Percentiles rank a stretch among this genome's conserved stretches.
Conservation (phyloP, 2,113 vertebrate species). For the Limnothrissa miodon region DNA sequence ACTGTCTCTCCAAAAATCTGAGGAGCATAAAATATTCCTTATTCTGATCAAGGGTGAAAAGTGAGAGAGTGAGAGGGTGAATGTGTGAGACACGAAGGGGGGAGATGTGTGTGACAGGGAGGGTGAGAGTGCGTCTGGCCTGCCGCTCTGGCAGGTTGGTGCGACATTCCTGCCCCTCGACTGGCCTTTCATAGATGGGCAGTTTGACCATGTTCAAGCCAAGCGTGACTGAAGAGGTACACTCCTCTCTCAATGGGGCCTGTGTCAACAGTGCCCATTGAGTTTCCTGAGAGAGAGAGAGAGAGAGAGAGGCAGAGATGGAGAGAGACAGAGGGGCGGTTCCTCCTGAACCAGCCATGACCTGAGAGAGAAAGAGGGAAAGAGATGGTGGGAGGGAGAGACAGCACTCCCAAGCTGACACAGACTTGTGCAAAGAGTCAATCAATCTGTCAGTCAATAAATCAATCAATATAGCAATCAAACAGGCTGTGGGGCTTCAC, state of each 20-base stretch:
- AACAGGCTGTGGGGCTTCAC: neutral
- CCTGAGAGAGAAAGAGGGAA: neutral
- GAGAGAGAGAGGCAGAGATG: neutral
- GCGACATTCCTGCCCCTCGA: constrained; percentile 42
- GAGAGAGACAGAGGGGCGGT: neutral
- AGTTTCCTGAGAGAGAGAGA: neutral
- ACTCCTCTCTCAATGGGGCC: constrained; percentile 20
- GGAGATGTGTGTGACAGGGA: neutral
- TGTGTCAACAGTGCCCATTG: constrained; percentile 32
- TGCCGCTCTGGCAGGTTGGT: constrained; percentile 31
- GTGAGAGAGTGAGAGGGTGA: neutral
- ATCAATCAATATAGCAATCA: constrained; percentile 39
- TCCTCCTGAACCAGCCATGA: constrained; percentile 2
- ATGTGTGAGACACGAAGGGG: neutral
- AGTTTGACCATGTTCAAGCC: constrained; percentile 17
- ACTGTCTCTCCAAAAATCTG: neutral
- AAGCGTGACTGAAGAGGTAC: constrained; percentile 9
- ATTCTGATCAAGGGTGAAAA: neutral
- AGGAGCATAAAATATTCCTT: neutral
- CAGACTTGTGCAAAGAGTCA: constrained; percentile 19
- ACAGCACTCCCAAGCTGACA: neutral
- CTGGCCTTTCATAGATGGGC: constrained; percentile 22
- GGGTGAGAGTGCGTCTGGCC: constrained; percentile 13
- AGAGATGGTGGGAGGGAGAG: neutral
- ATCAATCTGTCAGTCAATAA: constrained; percentile 41